Evolutionary conservation across 2,113 vertebrate genomes (phyloP), one percentile per base, ranked within the genome.

Genomic region (Fulica atra): DNA sequence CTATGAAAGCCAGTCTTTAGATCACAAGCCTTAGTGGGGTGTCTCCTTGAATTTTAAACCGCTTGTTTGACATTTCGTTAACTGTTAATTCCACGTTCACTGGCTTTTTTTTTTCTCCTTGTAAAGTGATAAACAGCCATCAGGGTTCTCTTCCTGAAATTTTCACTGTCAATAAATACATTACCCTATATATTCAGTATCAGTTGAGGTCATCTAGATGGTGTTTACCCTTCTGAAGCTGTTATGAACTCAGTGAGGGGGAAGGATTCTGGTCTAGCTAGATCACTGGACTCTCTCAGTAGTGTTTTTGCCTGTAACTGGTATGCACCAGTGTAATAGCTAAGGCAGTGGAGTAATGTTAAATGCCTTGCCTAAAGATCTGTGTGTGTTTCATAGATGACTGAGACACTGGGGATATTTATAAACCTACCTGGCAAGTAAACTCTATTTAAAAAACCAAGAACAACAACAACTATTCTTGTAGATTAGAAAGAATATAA

Each of bases 401-500:
- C 25, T 89, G 74, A 69, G 63, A 69, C n/a, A 35, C n/a, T 51
- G 18, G 29, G 16, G 51, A 68, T 96, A 64, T 90, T 95, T 86
- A 91, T 82, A 91, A 93, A 59, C 7, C 28, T 69, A 91, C 61
- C 69, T 66, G 61, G 36, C 29, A 92, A 92, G 63, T 65, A 91
- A 94, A 51, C 23, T 61, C 48, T 81, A 50, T 72, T 90, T 31
- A 50, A 81, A 44, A 74, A 73, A 38, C 2, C 10, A 86, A 68
- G 7, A 89, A 73, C 11, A 63, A 46, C 65, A 84, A 86, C 87
- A 80, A 40, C 31, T 50, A 83, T 44, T 86, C 59, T 77, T 73
- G 53, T 42, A 92, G 85, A 96, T 97, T 91, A 92, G 21, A 72
- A 61, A 89, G 61, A 94, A 86, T 86, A 56, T 66, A 86, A 92